Conservation (phyloP, 1,140 invertebrate species). For the Nasonia longicornis region DNA sequence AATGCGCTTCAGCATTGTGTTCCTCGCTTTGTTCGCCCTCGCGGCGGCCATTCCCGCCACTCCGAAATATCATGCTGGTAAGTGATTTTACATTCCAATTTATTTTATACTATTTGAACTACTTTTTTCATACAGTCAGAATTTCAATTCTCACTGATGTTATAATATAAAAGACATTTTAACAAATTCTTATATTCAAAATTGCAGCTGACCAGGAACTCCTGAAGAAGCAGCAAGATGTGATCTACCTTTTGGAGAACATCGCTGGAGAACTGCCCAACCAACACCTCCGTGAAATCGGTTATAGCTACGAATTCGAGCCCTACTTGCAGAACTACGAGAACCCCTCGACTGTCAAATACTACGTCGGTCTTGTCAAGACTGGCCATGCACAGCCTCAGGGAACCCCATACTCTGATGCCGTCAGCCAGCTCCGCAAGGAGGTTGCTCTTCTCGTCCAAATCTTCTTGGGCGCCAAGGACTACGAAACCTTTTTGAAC, state of each 20-base stretch:
- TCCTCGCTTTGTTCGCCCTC: constrained; percentile 63
- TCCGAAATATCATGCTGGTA: constrained; percentile 62
- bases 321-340: constrained; percentile 54
- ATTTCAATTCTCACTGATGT: background rate
- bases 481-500: constrained; percentile 62
- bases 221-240: constrained; percentile 73
- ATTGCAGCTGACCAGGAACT: constrained; percentile 70
- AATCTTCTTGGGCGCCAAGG: constrained; percentile 67
- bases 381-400: constrained; percentile 60
- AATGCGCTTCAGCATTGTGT: constrained; percentile 63
- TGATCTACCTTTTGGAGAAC: constrained; percentile 74
- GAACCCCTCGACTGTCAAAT: constrained; percentile 57
- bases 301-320: constrained; percentile 59
- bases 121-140: background rate
- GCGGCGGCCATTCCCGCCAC: constrained; percentile 56
- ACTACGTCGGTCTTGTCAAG: constrained; percentile 56
- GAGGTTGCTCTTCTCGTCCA: constrained; percentile 59
- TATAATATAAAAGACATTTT: background rate
- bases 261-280: constrained; percentile 68
- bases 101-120: background rate
- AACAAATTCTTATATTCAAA: background rate
- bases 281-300: constrained; percentile 59
- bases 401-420: constrained; percentile 56
- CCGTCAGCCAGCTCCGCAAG: constrained; percentile 60
- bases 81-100: constrained; percentile 45